Base-by-base conservation (phyloP, 2,888 invertebrate species). In the Poecilus cupreus region DNA sequence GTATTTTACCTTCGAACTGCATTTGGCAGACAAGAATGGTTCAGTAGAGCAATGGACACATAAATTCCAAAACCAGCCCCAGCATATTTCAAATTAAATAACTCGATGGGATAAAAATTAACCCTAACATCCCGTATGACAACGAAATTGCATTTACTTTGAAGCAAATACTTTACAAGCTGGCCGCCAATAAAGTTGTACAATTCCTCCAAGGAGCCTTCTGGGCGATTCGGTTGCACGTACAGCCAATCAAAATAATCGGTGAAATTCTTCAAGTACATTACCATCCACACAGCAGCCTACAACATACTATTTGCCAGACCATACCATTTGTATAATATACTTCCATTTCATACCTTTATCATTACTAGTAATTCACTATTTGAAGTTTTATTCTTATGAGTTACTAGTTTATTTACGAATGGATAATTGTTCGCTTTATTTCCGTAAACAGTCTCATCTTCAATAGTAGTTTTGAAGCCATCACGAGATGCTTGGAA, bases 1-100 rank as follows among this genome's bases (percentile, higher is more conserved):
- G n/a, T n/a, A n/a, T n/a, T n/a, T n/a, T 54, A 75, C 75, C 75
- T 54, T 32, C 22, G 22, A n/a, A 39, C 13, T 13, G 77, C 37
- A 24, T 77, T 77, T 24, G 77, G 77, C 22, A 77, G 8, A 46
- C 77, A 77, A 0, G 77, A 77, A 77, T 77, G 77, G 22, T 77
- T 77, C 13, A 77, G 32, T 10, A 77, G 10, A n/a, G 60, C 46
- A 64, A 10, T 24, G n/a, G 77, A 77, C n/a, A 64, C 20, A 39
- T 43, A 77, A n/a, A 60, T 39, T 43, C 60, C 77, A 22, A 13
- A n/a, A 22, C 43, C 60, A 64, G 16, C 0, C 37, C 0, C 1
- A 57, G 51, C 18, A 13, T 10, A 10, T 18, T n/a, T 20, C 11
- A 60, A n/a, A 4, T 32, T n/a, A 5, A 10, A 2, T 5, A 24